Conservation (phyloP, 2,797 vertebrate species). For the Characodon lateralis region DNA sequence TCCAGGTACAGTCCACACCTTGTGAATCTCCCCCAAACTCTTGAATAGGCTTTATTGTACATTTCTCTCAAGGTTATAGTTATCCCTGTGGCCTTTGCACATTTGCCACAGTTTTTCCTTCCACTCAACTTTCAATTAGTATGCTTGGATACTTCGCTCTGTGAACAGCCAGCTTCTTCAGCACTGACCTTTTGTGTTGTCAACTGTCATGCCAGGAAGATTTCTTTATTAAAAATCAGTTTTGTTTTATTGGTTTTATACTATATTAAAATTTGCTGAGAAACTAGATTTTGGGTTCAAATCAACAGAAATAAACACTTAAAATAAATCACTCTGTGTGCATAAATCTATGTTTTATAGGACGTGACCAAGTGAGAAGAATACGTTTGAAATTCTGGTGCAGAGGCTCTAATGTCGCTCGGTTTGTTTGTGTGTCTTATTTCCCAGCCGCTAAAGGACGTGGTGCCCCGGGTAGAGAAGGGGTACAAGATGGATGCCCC, state of each 20-base stretch:
- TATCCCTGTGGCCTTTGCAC: neutral
- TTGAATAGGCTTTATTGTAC: neutral
- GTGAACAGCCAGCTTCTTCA: too few relatives aligned
- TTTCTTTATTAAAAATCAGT: too few relatives aligned
- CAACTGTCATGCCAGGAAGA: too few relatives aligned
- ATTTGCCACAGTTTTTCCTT: neutral
- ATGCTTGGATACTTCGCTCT: neutral
- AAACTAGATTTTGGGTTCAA: neutral
- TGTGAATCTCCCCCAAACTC: neutral
- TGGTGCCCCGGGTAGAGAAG: slow-evolving; percentile 95
- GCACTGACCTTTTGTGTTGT: too few relatives aligned
- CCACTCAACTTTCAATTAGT: neutral
- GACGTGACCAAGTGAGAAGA: too few relatives aligned
- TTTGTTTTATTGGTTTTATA: neutral
- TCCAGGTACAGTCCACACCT: neutral
- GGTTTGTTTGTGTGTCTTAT: slow-evolving; percentile 21
- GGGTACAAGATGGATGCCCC: slow-evolving; percentile 98
- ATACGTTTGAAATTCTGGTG: neutral
- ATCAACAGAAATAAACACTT: neutral
- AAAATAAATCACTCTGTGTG: neutral
- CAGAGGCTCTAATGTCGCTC: neutral
- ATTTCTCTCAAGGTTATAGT: neutral
- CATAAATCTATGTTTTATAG: neutral
- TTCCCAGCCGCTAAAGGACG: slow-evolving; percentile 90
- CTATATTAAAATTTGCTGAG: neutral